Evolutionary conservation across 2,888 invertebrate species (phyloP), one percentile per base, ranked within the genome.

Genomic region (Axea sp.): DNA sequence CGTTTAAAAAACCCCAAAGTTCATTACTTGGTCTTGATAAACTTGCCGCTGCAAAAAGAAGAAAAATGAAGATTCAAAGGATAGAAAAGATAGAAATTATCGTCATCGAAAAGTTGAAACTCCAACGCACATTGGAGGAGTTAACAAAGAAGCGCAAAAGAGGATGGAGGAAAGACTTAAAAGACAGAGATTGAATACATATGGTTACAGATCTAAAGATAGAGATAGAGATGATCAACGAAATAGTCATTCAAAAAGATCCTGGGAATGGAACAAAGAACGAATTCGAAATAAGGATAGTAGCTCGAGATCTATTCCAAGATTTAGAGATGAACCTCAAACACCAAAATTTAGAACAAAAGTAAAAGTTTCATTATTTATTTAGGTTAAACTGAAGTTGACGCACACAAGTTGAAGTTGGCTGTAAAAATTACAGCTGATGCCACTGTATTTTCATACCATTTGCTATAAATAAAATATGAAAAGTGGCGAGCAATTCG

Each of bases 121-220:
- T 0, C 98, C 98, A 0, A 95, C 97, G 0, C 93, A 98, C 83
- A 96, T 97, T 0, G 98, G 97, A 2, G 98, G 98, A 2, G 94
- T 98, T 12, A 95, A 95, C 17, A 92, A 92, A 60, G 92, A 92
- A 83, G 95, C 95, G 0, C 90, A 93, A 60, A 92, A 93, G 79
- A 91, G 95, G 37, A 89, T 95, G 82, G 82, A 84, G 73, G 64
- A 83, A 30, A 68, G 88, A 77, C 65, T 84, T 65, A 75, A 85
- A 88, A 79, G 88, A 81, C 77, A 89, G 65, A 82, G 84, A 75
- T 62, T 86, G 33, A 81, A 82, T 28, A 81, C 82, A 73, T 79
- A 87, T 78, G 84, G 55, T 8, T 83, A 86, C 43, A 76, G 88
- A 31, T 82, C 86, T 14, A 81, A 83, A 72, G 28, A 60, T 1